Evolutionary conservation across 2,113 vertebrate genomes (phyloP).

Genomic region (Pipa parva): DNA sequence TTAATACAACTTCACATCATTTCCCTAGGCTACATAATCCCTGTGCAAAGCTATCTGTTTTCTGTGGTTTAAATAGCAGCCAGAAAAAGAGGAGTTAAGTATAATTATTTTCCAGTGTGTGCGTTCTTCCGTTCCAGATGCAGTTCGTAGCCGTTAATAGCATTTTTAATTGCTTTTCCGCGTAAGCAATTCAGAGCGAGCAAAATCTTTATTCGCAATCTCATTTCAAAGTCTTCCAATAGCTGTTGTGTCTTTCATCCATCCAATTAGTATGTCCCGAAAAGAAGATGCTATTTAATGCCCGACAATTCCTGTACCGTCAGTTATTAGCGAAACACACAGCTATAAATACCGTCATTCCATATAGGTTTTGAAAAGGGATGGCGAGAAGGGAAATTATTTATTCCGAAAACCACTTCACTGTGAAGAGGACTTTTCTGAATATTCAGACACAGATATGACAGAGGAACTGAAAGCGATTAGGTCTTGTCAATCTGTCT

Average conservation of each 20-base stretch:
- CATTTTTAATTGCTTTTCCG: slow-evolving; percentile 43
- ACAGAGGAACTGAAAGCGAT: not conserved
- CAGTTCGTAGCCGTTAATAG: slow-evolving; percentile 38
- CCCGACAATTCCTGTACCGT: slow-evolving; percentile 19
- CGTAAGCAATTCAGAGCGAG: slow-evolving; percentile 40
- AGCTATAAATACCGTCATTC: slow-evolving; percentile 28
- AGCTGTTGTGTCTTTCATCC: slow-evolving; percentile 36
- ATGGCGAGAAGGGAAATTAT: not conserved
- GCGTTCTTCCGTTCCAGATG: slow-evolving; percentile 37
- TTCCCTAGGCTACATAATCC: not conserved
- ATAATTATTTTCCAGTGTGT: slow-evolving; percentile 38
- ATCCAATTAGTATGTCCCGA: slow-evolving; percentile 40
- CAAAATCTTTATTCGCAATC: slow-evolving; percentile 42
- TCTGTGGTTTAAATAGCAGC: not conserved
- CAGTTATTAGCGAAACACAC: slow-evolving; percentile 17
- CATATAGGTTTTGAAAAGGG: not conserved
- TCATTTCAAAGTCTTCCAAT: slow-evolving; percentile 40
- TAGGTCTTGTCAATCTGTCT: not conserved
- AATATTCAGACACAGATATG: slow-evolving; percentile 8
- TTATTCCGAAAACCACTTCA: not conserved
- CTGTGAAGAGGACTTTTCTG: not conserved
- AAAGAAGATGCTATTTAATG: slow-evolving; percentile 36
- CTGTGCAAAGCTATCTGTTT: not conserved
- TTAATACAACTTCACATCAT: not conserved
- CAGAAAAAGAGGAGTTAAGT: slow-evolving; percentile 27